phyloP scores from a whole-genome alignment of 2,888 invertebrate genomes.

The Lepidochrysops patricia region DNA sequence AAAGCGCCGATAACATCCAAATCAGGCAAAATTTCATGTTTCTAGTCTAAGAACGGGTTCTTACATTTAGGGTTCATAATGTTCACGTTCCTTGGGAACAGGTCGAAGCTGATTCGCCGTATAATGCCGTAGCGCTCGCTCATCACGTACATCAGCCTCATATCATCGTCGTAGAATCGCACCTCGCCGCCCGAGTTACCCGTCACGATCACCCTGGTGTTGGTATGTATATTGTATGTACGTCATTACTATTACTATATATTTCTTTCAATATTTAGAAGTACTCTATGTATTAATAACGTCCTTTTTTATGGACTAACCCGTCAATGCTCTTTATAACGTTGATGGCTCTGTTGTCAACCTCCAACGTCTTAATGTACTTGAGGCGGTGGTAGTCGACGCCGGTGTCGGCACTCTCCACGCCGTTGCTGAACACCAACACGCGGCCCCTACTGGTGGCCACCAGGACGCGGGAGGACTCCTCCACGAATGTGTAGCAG shows the following conservation, averaged over 20 bases:
- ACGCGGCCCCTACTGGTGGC: constrained; percentile 64
- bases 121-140: constrained; percentile 61
- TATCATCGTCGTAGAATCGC: constrained; percentile 73
- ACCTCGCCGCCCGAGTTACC: constrained; percentile 72
- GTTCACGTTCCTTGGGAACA: constrained; percentile 45
- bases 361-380: constrained; percentile 65
- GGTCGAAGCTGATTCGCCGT: constrained; percentile 67
- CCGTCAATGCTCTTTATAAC: constrained; percentile 67
- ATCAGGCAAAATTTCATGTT: constrained; percentile 76
- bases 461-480: constrained; percentile 65
- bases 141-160: constrained; percentile 75
- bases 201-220: constrained; percentile 63
- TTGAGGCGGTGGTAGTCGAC: constrained; percentile 49
- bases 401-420: constrained; percentile 44
- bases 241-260: no score
- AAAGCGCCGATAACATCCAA: no score
- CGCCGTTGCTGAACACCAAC: constrained; percentile 64
- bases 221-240: no score
- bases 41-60: constrained; percentile 65
- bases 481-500: constrained; percentile 65
- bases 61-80: constrained; percentile 52
- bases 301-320: no score
- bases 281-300: no score
- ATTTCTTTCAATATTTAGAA: no score
- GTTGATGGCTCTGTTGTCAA: constrained; percentile 53